Conservation (phyloP, 2,113 vertebrate species). For the Cochlearius cochlearius region DNA sequence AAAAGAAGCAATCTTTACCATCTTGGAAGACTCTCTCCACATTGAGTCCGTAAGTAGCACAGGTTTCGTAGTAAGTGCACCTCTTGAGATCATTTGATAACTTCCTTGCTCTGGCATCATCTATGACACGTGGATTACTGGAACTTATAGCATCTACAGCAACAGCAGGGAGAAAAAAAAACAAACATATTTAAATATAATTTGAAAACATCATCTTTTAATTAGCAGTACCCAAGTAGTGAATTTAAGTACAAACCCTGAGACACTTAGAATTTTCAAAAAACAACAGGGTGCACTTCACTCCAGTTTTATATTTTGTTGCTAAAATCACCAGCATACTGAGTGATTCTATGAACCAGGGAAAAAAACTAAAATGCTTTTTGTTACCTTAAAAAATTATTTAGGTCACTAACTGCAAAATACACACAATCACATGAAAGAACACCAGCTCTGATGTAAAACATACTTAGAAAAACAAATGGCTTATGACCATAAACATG, state of each 20-base stretch:
- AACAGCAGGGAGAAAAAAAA: neutral
- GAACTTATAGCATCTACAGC: constrained; percentile 91
- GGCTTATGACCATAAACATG: neutral
- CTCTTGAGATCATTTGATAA: constrained; percentile 94
- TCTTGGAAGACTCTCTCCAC: constrained; percentile 98
- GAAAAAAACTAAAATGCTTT: neutral
- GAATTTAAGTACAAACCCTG: neutral
- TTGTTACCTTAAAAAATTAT: neutral
- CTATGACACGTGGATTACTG: constrained; percentile 91
- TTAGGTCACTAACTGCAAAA: neutral
- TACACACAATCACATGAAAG: neutral
- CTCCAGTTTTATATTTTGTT: neutral
- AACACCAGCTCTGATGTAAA: neutral
- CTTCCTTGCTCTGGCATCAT: constrained; percentile 88
- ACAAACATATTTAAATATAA: too few species aligned
- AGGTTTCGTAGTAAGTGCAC: constrained; percentile 98
- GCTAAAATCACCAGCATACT: neutral
- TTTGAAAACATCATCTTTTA: neutral
- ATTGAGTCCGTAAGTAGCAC: constrained; percentile 95
- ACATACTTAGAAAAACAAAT: neutral
- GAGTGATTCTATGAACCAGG: neutral
- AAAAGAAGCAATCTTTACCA: constrained; percentile 69
- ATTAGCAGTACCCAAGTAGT: neutral
- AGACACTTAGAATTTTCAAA: neutral
- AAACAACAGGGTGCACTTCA: neutral